A percentile compares a stretch with the other conserved stretches of the same genome.
Evolutionary conservation across 2,113 vertebrate species (phyloP).

Genomic region (Psittacara wagleri): DNA sequence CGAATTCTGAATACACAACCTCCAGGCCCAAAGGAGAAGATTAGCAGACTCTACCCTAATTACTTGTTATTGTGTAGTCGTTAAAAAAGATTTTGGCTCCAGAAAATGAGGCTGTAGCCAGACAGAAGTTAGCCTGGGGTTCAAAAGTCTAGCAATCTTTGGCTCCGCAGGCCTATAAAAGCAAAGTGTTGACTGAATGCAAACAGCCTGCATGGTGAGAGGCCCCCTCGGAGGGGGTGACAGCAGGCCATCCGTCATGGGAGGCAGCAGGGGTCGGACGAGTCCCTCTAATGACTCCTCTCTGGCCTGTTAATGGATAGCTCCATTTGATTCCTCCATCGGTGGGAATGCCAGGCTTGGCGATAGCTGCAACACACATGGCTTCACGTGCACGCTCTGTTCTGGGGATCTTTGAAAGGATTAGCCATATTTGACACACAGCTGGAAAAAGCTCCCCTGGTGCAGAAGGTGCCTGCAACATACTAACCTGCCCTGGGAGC

Average conservation of each 20-base stretch:
- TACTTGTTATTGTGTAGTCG: conserved; percentile 69
- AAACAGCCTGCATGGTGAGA: conserved; percentile 68
- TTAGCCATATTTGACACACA: background rate
- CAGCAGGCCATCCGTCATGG: conserved; percentile 66
- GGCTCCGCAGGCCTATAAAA: conserved; percentile 81
- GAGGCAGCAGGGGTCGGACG: conserved; percentile 50
- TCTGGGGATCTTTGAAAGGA: conserved; percentile 17
- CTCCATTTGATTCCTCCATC: background rate
- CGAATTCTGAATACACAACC: conserved; percentile 52
- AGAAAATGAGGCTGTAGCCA: conserved; percentile 76
- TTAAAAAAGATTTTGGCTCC: conserved; percentile 73
- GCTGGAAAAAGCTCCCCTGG: background rate
- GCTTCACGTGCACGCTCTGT: background rate
- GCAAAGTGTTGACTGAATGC: conserved; percentile 79
- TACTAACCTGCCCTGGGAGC: background rate
- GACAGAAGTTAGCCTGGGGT: conserved; percentile 77
- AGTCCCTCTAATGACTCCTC: background rate
- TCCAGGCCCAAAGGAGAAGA: conserved; percentile 63
- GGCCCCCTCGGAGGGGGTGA: conserved; percentile 45
- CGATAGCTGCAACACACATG: conserved; percentile 17
- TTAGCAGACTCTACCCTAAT: conserved; percentile 64
- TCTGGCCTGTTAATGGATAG: conserved; percentile 34
- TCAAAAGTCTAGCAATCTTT: conserved; percentile 79
- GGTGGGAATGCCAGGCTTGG: conserved; percentile 33
- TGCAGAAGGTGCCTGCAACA: background rate